These are phyloP conservation scores for Zeugodacus cucurbitae DNA, from an alignment of 1,140 invertebrate species.

Conservation along the genomic window DNA sequence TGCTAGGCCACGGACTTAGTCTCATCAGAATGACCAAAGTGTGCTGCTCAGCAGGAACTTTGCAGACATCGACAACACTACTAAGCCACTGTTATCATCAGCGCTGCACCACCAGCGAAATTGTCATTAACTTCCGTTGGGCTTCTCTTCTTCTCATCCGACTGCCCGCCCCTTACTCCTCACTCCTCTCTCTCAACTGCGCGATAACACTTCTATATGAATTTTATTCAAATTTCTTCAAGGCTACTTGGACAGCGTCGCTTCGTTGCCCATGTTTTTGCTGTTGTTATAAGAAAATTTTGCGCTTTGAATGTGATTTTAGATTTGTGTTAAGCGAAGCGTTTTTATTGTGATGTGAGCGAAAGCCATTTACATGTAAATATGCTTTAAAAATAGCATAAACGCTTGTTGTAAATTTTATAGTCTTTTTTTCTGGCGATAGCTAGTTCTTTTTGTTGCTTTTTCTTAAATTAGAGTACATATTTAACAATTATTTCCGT, in stretches of 20 bases:
- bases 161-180: too few relatives aligned
- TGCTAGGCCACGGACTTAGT: background rate
- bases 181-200: background rate
- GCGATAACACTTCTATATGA: background rate
- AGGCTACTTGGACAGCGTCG: background rate
- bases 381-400: background rate
- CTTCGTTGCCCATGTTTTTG: background rate
- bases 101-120: background rate
- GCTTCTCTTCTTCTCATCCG: background rate
- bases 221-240: constrained; percentile 18
- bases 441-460: too few relatives aligned
- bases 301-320: background rate
- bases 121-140: background rate
- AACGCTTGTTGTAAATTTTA: too few relatives aligned
- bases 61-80: background rate
- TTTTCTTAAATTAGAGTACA: too few relatives aligned
- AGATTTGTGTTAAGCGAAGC: background rate
- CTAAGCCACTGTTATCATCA: background rate
- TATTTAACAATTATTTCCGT: too few relatives aligned
- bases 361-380: background rate
- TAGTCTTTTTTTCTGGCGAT: too few relatives aligned
- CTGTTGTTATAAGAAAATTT: background rate
- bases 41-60: background rate
- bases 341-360: background rate
- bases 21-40: background rate